These are phyloP conservation scores for Bradypus variegatus DNA, from an alignment of 2,797 vertebrate genomes.

Conservation along the genomic window DNA sequence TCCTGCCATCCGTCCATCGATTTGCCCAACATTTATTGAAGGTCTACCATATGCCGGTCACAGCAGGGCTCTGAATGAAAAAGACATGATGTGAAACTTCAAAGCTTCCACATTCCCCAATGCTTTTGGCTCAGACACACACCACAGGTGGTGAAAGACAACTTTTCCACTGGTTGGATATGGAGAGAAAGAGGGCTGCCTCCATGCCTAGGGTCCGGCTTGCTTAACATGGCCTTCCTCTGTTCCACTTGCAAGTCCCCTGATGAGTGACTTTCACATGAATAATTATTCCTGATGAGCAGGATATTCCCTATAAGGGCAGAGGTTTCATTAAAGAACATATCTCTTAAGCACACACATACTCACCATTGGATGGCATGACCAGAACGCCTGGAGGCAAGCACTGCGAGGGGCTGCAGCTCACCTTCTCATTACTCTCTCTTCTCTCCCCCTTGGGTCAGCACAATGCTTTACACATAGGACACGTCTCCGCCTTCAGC, in stretches of 20 bases:
- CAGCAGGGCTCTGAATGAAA: neutral
- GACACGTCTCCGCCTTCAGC: neutral
- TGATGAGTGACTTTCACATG: neutral
- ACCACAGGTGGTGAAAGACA: neutral
- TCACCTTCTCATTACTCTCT: neutral
- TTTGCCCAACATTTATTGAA: neutral
- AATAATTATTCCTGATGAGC: neutral
- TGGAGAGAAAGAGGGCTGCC: neutral
- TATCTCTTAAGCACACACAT: neutral
- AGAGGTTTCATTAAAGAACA: neutral
- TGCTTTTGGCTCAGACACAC: neutral
- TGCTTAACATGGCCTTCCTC: neutral
- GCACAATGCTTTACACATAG: neutral
- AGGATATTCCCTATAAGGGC: neutral
- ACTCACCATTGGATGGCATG: too few species aligned
- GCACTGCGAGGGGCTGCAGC: rapidly evolving
- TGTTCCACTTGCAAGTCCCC: neutral
- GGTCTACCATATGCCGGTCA: neutral
- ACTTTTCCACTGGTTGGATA: neutral
- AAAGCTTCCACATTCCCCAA: neutral
- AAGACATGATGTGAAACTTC: neutral
- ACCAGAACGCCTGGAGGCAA: neutral
- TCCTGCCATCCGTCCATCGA: neutral
- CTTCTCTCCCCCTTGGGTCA: neutral
- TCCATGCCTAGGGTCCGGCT: neutral